These are phyloP conservation scores for Alentia gelatinosa DNA, from an alignment of 2,888 invertebrate genomes.

Conservation along the genomic window DNA sequence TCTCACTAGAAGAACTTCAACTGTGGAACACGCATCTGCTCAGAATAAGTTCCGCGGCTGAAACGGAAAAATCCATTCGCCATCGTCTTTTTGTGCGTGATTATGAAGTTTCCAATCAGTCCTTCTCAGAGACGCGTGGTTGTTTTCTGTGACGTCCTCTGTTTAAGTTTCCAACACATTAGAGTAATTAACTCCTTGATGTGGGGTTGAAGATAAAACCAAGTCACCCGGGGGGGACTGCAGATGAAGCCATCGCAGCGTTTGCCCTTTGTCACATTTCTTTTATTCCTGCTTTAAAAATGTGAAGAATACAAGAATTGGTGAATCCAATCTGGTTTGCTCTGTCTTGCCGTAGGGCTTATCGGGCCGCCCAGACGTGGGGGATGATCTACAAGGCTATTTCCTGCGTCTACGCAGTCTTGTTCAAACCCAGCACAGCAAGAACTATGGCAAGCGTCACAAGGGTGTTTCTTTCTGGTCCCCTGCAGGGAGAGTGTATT, in stretches of 20 bases:
- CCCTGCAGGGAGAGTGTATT: neutral
- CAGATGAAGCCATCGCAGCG: neutral
- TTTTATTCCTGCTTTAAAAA: neutral
- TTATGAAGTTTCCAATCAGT: neutral
- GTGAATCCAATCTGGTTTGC: conserved; percentile 9
- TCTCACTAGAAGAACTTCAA: neutral
- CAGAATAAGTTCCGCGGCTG: neutral
- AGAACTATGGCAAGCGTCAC: neutral
- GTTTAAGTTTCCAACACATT: conserved; percentile 8
- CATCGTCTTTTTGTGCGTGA: neutral
- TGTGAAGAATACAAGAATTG: neutral
- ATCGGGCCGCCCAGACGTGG: neutral
- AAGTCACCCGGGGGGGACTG: neutral
- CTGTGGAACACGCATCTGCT: neutral
- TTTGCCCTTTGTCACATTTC: neutral
- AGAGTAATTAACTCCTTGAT: conserved; percentile 29
- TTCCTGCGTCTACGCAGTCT: neutral
- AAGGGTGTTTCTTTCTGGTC: no score
- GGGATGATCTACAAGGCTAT: neutral
- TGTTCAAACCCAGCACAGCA: neutral
- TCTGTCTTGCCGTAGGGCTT: neutral
- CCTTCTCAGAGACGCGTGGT: neutral
- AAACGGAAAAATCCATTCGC: neutral
- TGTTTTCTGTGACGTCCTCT: neutral
- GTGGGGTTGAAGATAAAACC: neutral